A percentile compares a stretch with the other conserved stretches of the same genome.
phyloP scores from a whole-genome alignment of 2,797 vertebrate genomes.

The Choloepus didactylus region DNA sequence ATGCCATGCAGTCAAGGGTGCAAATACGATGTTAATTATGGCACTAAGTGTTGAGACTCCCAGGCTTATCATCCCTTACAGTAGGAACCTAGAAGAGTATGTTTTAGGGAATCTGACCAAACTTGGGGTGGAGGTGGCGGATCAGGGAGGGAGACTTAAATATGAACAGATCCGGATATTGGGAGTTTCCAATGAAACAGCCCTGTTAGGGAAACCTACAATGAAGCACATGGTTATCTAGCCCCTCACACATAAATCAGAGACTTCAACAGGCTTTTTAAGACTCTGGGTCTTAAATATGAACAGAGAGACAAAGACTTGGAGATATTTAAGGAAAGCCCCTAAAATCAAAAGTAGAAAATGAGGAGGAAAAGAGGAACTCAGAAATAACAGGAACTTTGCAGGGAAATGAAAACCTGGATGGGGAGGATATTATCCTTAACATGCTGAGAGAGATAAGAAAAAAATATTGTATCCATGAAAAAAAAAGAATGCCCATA shows the following conservation, averaged over 20 bases:
- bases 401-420: conserved; percentile 33
- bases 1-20: not conserved
- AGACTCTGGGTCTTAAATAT: conserved; percentile 14
- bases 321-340: conserved; percentile 14
- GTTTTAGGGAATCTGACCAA: not conserved
- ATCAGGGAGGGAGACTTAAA: too few species aligned
- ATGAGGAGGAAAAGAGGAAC: conserved; percentile 5
- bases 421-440: not conserved
- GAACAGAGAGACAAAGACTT: conserved; percentile 44
- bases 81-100: not conserved
- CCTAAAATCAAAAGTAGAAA: conserved; percentile 46
- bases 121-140: not conserved
- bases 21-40: not conserved
- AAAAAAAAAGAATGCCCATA: not conserved
- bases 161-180: not conserved
- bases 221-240: not conserved
- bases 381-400: conserved; percentile 42
- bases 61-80: not conserved
- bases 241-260: not conserved
- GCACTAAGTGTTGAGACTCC: not conserved
- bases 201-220: not conserved
- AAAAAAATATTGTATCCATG: not conserved
- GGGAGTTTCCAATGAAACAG: not conserved
- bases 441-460: not conserved
- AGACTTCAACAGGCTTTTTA: not conserved